Percentiles rank a stretch among this genome's conserved stretches.
Conservation (phyloP, 2,888 invertebrate genomes). For the Sinentomon sp. region DNA sequence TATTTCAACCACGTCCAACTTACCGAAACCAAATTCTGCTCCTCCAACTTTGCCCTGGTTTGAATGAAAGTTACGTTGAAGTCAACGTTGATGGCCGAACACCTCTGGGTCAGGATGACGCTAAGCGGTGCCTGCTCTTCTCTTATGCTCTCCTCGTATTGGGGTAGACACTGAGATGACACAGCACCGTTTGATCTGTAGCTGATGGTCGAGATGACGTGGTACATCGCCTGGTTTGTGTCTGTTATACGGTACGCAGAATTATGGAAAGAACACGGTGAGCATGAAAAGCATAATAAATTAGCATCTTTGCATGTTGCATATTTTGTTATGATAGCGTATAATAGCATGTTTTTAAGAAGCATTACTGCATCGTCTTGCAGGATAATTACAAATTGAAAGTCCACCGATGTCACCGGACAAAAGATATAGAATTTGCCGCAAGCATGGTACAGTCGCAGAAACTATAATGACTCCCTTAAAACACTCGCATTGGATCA, state of each 20-base stretch:
- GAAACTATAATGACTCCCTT: no score
- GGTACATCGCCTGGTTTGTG: constrained; percentile 81
- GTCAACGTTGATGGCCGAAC: constrained; percentile 77
- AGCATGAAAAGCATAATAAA: not conserved
- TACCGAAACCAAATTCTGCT: constrained; percentile 55
- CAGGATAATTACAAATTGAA: no score
- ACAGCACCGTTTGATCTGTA: constrained; percentile 77
- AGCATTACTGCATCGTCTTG: no score
- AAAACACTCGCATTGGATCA: no score
- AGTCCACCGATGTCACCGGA: no score
- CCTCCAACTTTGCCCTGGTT: constrained; percentile 44
- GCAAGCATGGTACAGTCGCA: no score
- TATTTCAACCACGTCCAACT: no score
- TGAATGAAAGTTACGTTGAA: constrained; percentile 76
- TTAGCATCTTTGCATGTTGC: constrained; percentile 5
- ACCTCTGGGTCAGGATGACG: constrained; percentile 55
- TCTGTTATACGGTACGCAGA: constrained; percentile 25
- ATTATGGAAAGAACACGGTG: constrained; percentile 9
- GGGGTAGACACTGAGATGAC: constrained; percentile 48
- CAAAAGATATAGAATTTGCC: no score
- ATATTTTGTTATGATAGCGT: no score
- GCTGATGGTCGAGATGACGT: constrained; percentile 55
- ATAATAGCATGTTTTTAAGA: no score
- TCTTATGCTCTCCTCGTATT: constrained; percentile 41
- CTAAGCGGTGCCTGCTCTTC: constrained; percentile 53